Conservation (phyloP, 2,888 invertebrate species). For the Trichogramma evanescens region DNA sequence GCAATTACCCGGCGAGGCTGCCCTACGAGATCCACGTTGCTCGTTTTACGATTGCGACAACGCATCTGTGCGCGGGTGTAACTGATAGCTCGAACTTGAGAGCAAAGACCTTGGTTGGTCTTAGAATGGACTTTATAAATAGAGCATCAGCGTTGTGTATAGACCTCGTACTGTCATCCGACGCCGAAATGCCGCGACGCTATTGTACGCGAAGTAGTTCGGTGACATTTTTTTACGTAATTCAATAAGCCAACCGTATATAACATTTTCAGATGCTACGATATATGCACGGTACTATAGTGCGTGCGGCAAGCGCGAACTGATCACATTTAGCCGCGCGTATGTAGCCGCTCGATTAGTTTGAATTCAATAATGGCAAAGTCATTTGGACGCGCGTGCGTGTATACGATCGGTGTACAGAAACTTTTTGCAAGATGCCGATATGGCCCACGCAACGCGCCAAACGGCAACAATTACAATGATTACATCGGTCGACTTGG, state of each 20-base stretch:
- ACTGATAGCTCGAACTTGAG: slow-evolving; percentile 11
- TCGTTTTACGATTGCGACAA: slow-evolving; percentile 11
- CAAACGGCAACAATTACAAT: slow-evolving; percentile 10
- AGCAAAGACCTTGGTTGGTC: slow-evolving; percentile 12
- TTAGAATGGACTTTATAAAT: background rate
- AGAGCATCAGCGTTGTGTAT: background rate
- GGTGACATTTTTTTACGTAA: too few relatives aligned
- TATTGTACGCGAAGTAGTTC: too few relatives aligned
- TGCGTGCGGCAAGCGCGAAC: too few relatives aligned
- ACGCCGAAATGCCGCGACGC: background rate
- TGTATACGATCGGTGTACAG: too few relatives aligned
- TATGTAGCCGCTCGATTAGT: too few relatives aligned
- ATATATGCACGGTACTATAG: too few relatives aligned
- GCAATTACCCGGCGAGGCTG: too few relatives aligned
- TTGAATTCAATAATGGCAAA: background rate
- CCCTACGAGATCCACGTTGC: background rate
- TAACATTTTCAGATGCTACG: too few relatives aligned
- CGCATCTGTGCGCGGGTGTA: slow-evolving; percentile 1
- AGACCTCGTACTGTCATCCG: background rate
- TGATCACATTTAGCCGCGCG: too few relatives aligned
- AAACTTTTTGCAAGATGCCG: too few relatives aligned
- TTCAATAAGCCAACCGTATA: too few relatives aligned
- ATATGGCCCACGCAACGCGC: background rate
- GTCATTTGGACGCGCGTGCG: background rate
- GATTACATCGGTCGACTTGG: slow-evolving; percentile 8